phyloP scores from a whole-genome alignment of 2,888 invertebrate species.

The Dioctria rufipes region DNA sequence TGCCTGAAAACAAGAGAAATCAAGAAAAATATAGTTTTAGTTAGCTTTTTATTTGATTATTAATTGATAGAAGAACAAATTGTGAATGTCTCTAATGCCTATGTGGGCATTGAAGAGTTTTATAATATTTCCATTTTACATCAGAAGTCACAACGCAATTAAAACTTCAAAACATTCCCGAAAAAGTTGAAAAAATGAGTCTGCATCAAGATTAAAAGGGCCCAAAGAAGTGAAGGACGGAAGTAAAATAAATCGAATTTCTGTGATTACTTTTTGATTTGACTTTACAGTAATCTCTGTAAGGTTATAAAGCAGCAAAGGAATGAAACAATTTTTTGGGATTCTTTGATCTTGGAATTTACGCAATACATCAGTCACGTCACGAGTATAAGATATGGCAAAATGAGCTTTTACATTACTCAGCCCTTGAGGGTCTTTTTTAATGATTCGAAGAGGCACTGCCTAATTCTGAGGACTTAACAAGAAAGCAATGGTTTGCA shows the following conservation, averaged over 20 bases:
- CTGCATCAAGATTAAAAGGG: too few species aligned
- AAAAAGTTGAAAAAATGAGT: too few species aligned
- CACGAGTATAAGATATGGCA: not conserved
- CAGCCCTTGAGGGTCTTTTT: not conserved
- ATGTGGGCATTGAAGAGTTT: too few species aligned
- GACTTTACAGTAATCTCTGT: not conserved
- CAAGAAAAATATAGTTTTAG: too few species aligned
- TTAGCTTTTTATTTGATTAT: too few species aligned
- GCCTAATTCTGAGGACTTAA: not conserved
- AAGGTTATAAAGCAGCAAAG: too few species aligned
- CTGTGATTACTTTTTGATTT: conserved; percentile 3
- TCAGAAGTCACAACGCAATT: too few species aligned
- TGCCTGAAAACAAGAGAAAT: conserved; percentile 62
- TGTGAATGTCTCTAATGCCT: too few species aligned
- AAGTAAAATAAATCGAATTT: not conserved
- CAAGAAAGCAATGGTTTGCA: not conserved
- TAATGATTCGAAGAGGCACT: not conserved
- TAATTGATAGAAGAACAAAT: too few species aligned
- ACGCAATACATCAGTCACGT: not conserved
- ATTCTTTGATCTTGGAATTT: not conserved
- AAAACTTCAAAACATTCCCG: too few species aligned
- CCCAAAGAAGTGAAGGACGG: not conserved
- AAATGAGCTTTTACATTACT: not conserved
- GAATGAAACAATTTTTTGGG: not conserved
- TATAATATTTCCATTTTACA: too few species aligned